Base-by-base conservation (phyloP, 2,113 vertebrate species). In the Tylochromis polylepis region DNA sequence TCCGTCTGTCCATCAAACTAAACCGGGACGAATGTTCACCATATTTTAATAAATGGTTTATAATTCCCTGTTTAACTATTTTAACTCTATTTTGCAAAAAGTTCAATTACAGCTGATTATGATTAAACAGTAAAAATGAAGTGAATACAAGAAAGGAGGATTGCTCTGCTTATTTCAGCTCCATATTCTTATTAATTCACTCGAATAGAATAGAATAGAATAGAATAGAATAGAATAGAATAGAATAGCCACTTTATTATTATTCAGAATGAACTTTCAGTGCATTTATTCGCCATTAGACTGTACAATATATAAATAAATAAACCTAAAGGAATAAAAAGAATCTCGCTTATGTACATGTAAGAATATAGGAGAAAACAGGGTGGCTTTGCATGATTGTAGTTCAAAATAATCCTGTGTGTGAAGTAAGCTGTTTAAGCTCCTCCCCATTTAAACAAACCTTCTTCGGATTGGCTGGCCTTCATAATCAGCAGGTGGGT, bases 261-360 rank as follows among this genome's bases (percentile, higher is more conserved):
- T 5, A 0, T 65, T 38, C 60, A 14, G 18, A 38, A 38, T 1
- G 0, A 65, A 38, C 5, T 18, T n/a, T 36, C 12, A 5, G 2
- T 29, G 10, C 59, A 62, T n/a, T 65, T 8, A 38, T 34, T 38
- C 8, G 2, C 15, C 60, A 65, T n/a, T 34, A 65, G 11, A n/a
- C 11, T 12, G 41, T 12, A 43, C 29, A 1, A 5, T 10, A 29
- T 27, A 62, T 36, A 1, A 34, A 34, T 34, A 34, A 6, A 34
- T 34, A 31, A 31, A 31, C 31, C 31, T 31, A 31, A 5, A 62
- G 18, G 29, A 34, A 62, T 62, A 29, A 62, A 62, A 62, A 15
- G 20, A 62, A 36, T 62, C 59, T 60, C 58, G 34, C 29, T 20
- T 29, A 62, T 62, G 59, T 34, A 36, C 18, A 31, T 4, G 12